Evolutionary conservation across 2,888 invertebrate species (phyloP), one percentile per base, ranked within the genome.

Genomic region (Panopea generosa): DNA sequence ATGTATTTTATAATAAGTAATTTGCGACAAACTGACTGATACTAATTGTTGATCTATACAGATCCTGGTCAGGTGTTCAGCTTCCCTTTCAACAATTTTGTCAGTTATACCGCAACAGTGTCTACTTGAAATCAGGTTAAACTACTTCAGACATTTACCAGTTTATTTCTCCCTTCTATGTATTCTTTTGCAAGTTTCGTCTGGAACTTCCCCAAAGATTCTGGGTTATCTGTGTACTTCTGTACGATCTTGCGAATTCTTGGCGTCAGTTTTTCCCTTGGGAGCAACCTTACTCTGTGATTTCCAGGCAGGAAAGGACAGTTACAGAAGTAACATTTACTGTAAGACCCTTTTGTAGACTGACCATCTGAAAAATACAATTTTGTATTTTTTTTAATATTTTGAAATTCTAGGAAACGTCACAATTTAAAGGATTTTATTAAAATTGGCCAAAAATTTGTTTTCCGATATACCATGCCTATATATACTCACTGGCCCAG

Each of bases 171-270:
- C 11, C 68, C 38, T 33, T 29, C 9, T 14, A 26, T 29, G 38
- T 63, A 68, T 20, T 63, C 68, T 7, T 74, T 47, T 9, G 68
- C 52, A 11, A 74, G 18, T 52, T 63, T 74, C 14, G n/a, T 57
- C 33, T 74, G 74, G 24, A 63, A 74, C 18, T 49, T 63, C n/a
- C 74, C 74, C 24, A 74, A 33, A 9, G 40, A 49, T 2, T 33
- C 11, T 4, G 57, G 50, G 16, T 43, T 27, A 14, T 38, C 29
- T 18, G 9, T 26, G 24, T 57, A 45, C 33, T 57, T 49, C 24
- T 45, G n/a, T n/a, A 59, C 1, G 2, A 74, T 57, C 22, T 57
- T 47, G 20, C 49, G 55, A 1, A 74, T 47, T 53, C 56, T 68
- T 11, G 29, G 22, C n/a, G 61, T 63, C 20, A 68, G 24, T 16